Conservation (phyloP, 2,113 vertebrate genomes). For the Archocentrus centrarchus region DNA sequence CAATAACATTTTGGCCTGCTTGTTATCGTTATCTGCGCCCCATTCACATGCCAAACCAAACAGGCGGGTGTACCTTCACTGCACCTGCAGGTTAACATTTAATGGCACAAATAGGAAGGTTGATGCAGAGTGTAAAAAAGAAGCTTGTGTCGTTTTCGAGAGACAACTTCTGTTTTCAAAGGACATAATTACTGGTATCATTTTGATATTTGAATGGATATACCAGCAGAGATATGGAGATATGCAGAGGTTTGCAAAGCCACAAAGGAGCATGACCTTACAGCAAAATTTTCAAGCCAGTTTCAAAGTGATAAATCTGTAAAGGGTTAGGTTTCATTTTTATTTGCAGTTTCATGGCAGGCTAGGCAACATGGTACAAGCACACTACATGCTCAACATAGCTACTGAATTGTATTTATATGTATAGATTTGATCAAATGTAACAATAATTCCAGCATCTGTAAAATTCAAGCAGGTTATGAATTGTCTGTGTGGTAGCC, state of each 20-base stretch:
- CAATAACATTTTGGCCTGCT: rapidly evolving
- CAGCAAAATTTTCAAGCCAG: neutral
- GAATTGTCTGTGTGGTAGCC: neutral
- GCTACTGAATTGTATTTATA: neutral
- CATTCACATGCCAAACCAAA: neutral
- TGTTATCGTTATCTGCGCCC: neutral
- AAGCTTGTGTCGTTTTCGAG: neutral
- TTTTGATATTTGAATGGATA: neutral
- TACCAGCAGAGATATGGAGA: neutral
- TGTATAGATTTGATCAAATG: neutral
- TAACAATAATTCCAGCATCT: neutral
- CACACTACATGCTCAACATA: too few relatives aligned
- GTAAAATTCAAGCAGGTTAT: neutral
- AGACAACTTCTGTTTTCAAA: neutral
- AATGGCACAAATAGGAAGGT: rapidly evolving
- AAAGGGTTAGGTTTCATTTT: neutral
- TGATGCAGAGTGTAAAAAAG: neutral
- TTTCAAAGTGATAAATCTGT: neutral
- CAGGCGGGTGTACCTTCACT: neutral
- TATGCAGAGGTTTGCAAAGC: neutral
- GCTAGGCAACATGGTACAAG: neutral
- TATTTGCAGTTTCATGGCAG: neutral
- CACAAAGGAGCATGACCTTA: neutral
- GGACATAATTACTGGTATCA: neutral
- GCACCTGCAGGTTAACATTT: rapidly evolving